Evolutionary conservation across 2,888 invertebrate species (phyloP), one percentile per base, ranked within the genome.

Genomic region (Elysia crispata): DNA sequence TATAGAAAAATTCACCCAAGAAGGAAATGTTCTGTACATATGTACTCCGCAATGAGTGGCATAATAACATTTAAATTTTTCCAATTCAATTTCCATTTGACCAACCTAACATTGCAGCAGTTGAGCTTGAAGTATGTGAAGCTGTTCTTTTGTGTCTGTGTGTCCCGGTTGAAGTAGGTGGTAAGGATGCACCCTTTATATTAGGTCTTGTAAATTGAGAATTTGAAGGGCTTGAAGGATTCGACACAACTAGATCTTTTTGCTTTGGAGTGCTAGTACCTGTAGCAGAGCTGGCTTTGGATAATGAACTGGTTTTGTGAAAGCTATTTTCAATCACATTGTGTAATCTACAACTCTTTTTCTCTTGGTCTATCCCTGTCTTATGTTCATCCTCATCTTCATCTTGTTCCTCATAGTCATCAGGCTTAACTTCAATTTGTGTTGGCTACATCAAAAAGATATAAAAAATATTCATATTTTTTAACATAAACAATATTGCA

Each of bases 351-450:
- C 60, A 8, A 6, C 3, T 60, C 3, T 8, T 60, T 60, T 60
- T 60, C 60, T 23, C 25, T 60, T 60, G 3, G 5, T 41, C 41
- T 41, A 11, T 41, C 11, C 41, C 41, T 41, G 41, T 41, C 23
- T 69, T 70, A 25, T 30, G 62, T 62, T 76, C 15, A 13, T 77
- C 77, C 18, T 80, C 80, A 18, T 80, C 80, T 23, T 67, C 80
- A 33, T 73, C 82, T n/a, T 73, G 69, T 70, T 78, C 80, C 15
- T 76, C 78, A 73, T 41, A 72, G 41, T 76, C 64, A 30, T 77
- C 78, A 15, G 81, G 76, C 54, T 72, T 77, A 5, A 75, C 3
- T 5, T 73, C 66, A 23, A 69, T 41, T 25, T 33, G 28, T 41
- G 74, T 25, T 66, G 57, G 74, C 69, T 81, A 60, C 57, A 23